These are phyloP conservation scores for Bombus turneri DNA, from an alignment of 1,140 invertebrate genomes.

Conservation along the genomic window DNA sequence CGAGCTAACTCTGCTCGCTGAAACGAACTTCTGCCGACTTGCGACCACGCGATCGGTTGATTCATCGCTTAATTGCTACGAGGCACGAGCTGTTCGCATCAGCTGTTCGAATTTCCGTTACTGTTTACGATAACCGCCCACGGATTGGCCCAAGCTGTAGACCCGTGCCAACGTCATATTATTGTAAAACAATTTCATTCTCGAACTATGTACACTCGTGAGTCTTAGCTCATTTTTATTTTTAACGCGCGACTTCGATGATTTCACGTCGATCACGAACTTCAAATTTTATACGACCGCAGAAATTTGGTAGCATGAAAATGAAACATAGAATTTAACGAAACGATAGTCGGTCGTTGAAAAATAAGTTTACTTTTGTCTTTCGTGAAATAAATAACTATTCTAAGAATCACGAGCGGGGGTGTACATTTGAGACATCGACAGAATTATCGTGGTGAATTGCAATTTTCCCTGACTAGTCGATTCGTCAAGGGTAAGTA, in stretches of 20 bases:
- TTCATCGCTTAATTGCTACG: conserved; percentile 27
- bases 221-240: not conserved
- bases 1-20: not conserved
- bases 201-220: not conserved
- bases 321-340: not conserved
- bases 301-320: fast-evolving
- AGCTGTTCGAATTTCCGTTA: conserved; percentile 7
- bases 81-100: not conserved
- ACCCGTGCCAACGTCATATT: not conserved
- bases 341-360: not conserved
- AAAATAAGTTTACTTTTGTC: not conserved
- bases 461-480: not conserved
- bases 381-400: not conserved
- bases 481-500: conserved; percentile 1
- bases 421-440: conserved; percentile 11
- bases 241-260: not conserved
- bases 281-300: not conserved
- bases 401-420: not conserved
- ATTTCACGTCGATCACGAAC: not conserved
- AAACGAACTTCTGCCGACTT: not conserved
- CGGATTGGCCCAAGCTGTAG: not conserved
- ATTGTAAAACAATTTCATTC: not conserved
- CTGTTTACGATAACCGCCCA: conserved; percentile 13
- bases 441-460: conserved; percentile 22
- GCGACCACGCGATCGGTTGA: conserved; percentile 14